Conservation (phyloP, 2,113 vertebrate genomes). For the Pachyramphus minor region DNA sequence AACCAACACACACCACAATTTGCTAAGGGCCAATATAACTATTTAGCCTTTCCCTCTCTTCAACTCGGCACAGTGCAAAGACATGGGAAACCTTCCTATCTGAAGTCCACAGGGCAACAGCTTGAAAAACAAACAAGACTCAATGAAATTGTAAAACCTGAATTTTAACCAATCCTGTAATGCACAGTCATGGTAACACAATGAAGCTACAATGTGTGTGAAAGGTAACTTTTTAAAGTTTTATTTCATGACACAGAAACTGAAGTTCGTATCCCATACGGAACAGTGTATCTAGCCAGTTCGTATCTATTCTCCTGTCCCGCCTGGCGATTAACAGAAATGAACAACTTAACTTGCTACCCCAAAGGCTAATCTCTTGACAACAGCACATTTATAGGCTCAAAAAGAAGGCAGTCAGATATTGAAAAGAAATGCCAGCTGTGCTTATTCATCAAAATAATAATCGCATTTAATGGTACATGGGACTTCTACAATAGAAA, state of each 20-base stretch:
- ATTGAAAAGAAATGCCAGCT: slow-evolving; percentile 62
- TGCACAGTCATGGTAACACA: fast-evolving
- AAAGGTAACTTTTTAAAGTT: not conserved
- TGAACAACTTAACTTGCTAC: slow-evolving; percentile 41
- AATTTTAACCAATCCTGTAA: not conserved
- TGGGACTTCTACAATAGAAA: slow-evolving; percentile 31
- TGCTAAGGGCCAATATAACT: not conserved
- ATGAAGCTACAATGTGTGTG: not conserved
- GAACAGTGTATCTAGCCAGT: not conserved
- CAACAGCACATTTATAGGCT: slow-evolving; percentile 33
- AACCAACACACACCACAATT: not conserved
- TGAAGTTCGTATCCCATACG: not conserved
- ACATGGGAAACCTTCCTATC: not conserved
- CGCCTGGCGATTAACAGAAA: not conserved
- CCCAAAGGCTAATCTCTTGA: slow-evolving; percentile 52
- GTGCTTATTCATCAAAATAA: slow-evolving; percentile 62
- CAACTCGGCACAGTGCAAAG: not conserved
- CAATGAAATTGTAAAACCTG: not conserved
- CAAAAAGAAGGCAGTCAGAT: slow-evolving; percentile 36
- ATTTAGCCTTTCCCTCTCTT: not conserved
- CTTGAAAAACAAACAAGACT: not conserved
- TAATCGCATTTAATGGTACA: slow-evolving; percentile 63
- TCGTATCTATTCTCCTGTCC: not conserved
- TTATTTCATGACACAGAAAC: not conserved
- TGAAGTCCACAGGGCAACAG: not conserved